A percentile compares a stretch with the other conserved stretches of the same genome.
Evolutionary conservation across 2,797 vertebrate genomes (phyloP).

Genomic region (Hoplostethus mediterraneus): DNA sequence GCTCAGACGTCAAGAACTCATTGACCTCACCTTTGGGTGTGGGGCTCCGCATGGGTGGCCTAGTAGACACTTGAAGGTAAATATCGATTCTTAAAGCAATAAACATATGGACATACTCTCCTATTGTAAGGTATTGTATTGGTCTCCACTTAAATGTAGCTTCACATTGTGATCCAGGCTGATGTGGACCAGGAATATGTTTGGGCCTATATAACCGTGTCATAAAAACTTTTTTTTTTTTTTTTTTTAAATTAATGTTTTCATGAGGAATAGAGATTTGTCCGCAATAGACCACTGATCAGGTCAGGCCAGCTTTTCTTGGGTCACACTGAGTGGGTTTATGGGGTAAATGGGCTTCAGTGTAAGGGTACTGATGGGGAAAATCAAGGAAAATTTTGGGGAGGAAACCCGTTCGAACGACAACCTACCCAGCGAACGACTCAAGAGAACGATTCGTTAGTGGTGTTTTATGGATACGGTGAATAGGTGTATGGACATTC

Average conservation of each 20-base stretch:
- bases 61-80: constrained; percentile 82
- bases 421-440: constrained; percentile 16
- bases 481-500: constrained; percentile 36
- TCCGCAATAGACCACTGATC: constrained; percentile 46
- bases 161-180: constrained; percentile 68
- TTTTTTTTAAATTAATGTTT: constrained; percentile 43
- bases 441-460: constrained; percentile 3
- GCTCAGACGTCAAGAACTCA: constrained; percentile 76
- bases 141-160: constrained; percentile 76
- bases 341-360: constrained; percentile 49
- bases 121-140: constrained; percentile 74
- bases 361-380: constrained; percentile 41
- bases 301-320: constrained; percentile 58
- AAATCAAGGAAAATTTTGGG: constrained; percentile 43
- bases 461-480: constrained; percentile 18
- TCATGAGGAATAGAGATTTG: constrained; percentile 49
- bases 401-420: constrained; percentile 13
- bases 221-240: constrained; percentile 11
- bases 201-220: constrained; percentile 59
- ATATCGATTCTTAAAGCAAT: constrained; percentile 87
- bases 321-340: constrained; percentile 34
- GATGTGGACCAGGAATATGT: constrained; percentile 56
- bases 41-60: constrained; percentile 77
- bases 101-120: constrained; percentile 80
- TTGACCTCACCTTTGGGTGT: constrained; percentile 77